Evolutionary conservation across 37 sponge, comb jelly and placozoan genomes (phyloP).

Genomic region (Halisarca cf. caerulea): DNA sequence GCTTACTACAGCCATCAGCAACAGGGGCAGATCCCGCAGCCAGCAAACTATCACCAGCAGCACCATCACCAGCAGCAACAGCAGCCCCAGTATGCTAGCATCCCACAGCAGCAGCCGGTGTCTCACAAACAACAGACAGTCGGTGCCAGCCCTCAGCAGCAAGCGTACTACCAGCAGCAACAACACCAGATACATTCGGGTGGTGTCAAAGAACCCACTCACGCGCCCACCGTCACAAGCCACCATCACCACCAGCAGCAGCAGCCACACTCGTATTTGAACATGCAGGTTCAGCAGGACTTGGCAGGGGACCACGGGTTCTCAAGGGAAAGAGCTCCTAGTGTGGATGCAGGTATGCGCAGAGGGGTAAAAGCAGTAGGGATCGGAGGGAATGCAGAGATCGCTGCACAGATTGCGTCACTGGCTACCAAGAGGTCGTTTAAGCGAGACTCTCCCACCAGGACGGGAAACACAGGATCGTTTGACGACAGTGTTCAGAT

Average conservation of each 20-base stretch:
- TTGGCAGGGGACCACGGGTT: neutral
- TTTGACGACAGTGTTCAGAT: neutral
- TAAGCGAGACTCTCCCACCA: neutral
- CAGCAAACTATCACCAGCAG: neutral
- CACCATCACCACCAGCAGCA: neutral
- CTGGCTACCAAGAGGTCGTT: slow-evolving; percentile 48
- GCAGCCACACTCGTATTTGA: neutral
- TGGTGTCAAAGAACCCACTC: neutral
- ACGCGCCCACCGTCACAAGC: neutral
- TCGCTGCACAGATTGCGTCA: slow-evolving; percentile 68
- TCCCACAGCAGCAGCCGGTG: neutral
- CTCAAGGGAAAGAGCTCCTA: neutral
- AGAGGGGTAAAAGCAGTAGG: neutral
- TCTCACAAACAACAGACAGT: no score
- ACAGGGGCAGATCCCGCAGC: slow-evolving; percentile 26
- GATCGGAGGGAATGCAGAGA: slow-evolving; percentile 22
- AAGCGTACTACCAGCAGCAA: slow-evolving; percentile 18
- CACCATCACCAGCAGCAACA: slow-evolving; percentile 23
- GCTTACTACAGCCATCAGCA: slow-evolving; percentile 38
- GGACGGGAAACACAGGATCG: neutral
- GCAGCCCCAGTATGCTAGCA: slow-evolving; percentile 13
- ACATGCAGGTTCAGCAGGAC: slow-evolving; percentile 3
- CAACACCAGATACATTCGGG: neutral
- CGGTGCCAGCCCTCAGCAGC: slow-evolving; percentile 3
- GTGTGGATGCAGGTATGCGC: neutral